Base-by-base conservation (phyloP, 1,140 invertebrate genomes). In the Lordiphosa stackelbergi region DNA sequence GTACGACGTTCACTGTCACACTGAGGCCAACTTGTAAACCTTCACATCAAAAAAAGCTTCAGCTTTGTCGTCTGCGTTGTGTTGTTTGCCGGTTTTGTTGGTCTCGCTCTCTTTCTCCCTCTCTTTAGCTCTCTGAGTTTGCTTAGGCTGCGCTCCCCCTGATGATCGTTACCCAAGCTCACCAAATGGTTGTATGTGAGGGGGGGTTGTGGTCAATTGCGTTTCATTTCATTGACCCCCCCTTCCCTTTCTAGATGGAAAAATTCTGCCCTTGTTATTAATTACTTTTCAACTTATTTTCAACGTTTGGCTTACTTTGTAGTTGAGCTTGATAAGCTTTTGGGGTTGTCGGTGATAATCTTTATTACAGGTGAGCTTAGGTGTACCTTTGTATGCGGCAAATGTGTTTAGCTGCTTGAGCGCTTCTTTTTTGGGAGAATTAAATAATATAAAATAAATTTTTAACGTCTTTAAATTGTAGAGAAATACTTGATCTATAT, bases 1-100 rank as follows among this genome's bases (percentile, higher is more conserved):
- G 75, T 71, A 83, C 75, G 77, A 75, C 75, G 72, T 65, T 83
- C 77, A 61, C 77, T 56, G 68, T 59, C 77, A 62, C 69, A 78
- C 73, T 78, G 69, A 73, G 46, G 35, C 31, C 47, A 12, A 28
- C 24, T 1, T 28, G 35, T 63, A 56, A 42, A 55, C 48, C 51
- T 54, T 59, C 38, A 36, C 28, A 28, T 40, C 65, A 63, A 12
- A 28, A 47, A 36, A 34, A 49, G 46, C 43, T 46, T 46, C 31
- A 28, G 28, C 42, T 10, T 45, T 31, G 46, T n/a, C 46, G 31
- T 35, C 2, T 11, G 19, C 46, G 11, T 7, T 9, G 46, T 48
- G 11, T n/a, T 9, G 46, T 48, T 36, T 35, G 46, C 34, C 34
- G 34, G 46, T 34, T 22, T 46, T 22, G 16, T 11, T 5, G 36